Base-by-base conservation (phyloP, 1,140 invertebrate genomes). In the Apis dorsata region DNA sequence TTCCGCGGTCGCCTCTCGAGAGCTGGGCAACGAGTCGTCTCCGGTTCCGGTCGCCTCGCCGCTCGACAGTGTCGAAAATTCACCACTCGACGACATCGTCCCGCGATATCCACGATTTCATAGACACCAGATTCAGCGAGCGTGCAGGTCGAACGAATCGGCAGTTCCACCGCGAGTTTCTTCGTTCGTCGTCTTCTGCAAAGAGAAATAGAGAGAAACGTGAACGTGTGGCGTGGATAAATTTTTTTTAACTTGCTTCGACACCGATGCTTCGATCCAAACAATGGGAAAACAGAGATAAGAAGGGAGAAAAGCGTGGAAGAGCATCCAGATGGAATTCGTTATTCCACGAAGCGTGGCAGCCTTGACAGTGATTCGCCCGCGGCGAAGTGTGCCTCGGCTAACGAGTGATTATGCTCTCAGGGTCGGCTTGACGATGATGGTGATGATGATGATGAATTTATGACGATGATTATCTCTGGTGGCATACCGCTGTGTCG, bases 51-150 rank as follows among this genome's bases (percentile, higher is more conserved):
- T 93, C 1, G 90, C 92, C n/a, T 93, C 92, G 78, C 92, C 92
- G 79, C 92, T 93, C 63, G 92, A 93, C 49, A 93, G 81, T 8
- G 92, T 92, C 62, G 92, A 93, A 84, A 92, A 93, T 90, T 93
- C 92, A 81, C 92, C 92, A 84, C 87, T 92, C 81, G 92, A 93
- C 81, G 92, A 93, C 92, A 93, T 93, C 71, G 65, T 82, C 65
- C 11, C 74, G 9, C 59, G 55, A 21, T 34, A 70, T 69, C 53
- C 73, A 76, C 72, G 63, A 12, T 69, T 34, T 70, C 80, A 66
- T 76, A 77, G 57, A 62, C 74, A 62, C 73, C 51, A 34, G 55
- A 24, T 15, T 9, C 79, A 4, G 55, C 24, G 78, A 63, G 24
- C n/a, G 21, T 28, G 2, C 24, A 7, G 49, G 21, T 3, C 34